Evolutionary conservation across 2,888 invertebrate species (phyloP).

Genomic region (Rhyacophila evoluta): DNA sequence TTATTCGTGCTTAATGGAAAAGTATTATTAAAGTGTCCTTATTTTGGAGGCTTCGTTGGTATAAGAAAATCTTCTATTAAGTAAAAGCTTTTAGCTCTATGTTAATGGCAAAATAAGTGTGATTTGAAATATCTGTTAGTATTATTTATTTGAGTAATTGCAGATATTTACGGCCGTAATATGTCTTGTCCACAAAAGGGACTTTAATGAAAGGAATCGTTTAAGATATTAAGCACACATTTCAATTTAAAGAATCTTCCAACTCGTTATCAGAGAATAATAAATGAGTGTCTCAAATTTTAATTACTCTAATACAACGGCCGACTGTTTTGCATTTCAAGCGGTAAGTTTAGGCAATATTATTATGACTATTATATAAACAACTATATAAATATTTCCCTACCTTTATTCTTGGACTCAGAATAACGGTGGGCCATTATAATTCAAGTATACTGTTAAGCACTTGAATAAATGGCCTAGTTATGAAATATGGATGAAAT

Average conservation of each 20-base stretch:
- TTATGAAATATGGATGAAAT: slow-evolving; percentile 49
- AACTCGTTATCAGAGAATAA: slow-evolving; percentile 46
- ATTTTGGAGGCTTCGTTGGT: too few relatives aligned
- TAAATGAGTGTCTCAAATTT: slow-evolving; percentile 50
- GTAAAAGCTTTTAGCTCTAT: not conserved
- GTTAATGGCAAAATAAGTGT: not conserved
- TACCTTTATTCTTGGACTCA: slow-evolving; percentile 39
- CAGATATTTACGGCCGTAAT: not conserved
- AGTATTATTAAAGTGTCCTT: too few relatives aligned
- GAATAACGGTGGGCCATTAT: slow-evolving; percentile 46
- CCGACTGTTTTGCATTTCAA: slow-evolving; percentile 49
- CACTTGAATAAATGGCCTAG: slow-evolving; percentile 48
- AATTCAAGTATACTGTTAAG: slow-evolving; percentile 45
- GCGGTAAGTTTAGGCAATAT: slow-evolving; percentile 36
- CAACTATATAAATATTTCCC: slow-evolving; percentile 39
- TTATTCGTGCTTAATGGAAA: too few relatives aligned
- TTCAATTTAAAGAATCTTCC: slow-evolving; percentile 43
- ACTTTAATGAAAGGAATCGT: slow-evolving; percentile 19
- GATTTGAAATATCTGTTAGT: not conserved
- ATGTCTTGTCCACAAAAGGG: slow-evolving; percentile 1
- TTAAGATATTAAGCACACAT: slow-evolving; percentile 37
- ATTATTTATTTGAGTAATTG: slow-evolving; percentile 10
- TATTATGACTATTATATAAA: slow-evolving; percentile 46
- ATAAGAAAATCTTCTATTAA: not conserved
- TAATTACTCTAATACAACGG: slow-evolving; percentile 46